Base-by-base conservation (phyloP, 1,140 invertebrate genomes). In the Bombus cullumanus region DNA sequence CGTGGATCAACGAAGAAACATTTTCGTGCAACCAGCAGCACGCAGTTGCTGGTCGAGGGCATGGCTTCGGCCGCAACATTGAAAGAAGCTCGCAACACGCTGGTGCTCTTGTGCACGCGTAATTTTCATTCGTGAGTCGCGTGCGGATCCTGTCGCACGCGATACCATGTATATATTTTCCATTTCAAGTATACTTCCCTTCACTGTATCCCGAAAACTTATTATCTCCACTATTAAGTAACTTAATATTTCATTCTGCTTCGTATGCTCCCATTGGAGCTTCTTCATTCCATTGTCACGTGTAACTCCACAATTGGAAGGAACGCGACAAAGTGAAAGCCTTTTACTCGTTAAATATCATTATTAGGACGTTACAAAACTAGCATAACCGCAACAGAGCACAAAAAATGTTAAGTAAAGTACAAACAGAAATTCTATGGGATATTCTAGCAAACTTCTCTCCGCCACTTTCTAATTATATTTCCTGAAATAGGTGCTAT, bases 71-170 rank as follows among this genome's bases (percentile, higher is more conserved):
- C 41, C 15, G 59, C 43, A 62, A 71, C 47, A 72, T 81, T 69
- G 66, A 41, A 18, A 59, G 69, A 64, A 62, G 62, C 28, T 68
- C 13, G 64, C 57, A 53, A 57, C 73, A 86, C 73, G 31, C 25
- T 62, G 64, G 62, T 77, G 85, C 85, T 73, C 79, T 82, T 64
- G 62, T 88, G 76, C 68, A 71, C 79, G 68, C 68, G 66, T 72
- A 37, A 53, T 81, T 78, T 78, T 39, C 75, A 34, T 31, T 64
- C 57, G 37, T 57, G 34, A 31, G 57, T 77, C 57, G 75, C 57
- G 75, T 64, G 75, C 34, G 57, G 12, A 34, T 6, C 5, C 73
- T 66, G 72, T 88, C 85, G 83, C 86, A 73, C 59, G 77, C 85
- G 13, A 41, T 37, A 41, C 74, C 68, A 15, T 71, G 68, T 13